phyloP scores from a whole-genome alignment of 2,797 vertebrate genomes.

The Apogon talboti region DNA sequence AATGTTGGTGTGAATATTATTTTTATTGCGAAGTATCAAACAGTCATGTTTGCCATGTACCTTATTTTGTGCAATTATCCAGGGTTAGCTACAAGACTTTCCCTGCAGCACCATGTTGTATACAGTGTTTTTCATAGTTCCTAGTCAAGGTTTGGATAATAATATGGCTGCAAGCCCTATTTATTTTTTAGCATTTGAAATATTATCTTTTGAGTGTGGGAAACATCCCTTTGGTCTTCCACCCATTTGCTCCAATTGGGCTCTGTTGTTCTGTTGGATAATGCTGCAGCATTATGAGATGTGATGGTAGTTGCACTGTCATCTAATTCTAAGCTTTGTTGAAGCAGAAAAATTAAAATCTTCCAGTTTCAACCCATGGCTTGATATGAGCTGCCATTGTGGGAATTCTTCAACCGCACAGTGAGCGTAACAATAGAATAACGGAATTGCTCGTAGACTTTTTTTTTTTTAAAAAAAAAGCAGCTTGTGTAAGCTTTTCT shows the following conservation, averaged over 20 bases:
- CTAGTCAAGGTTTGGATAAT: background rate
- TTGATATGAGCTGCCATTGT: slow-evolving; percentile 42
- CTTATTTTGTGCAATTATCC: no score
- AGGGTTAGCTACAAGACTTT: no score
- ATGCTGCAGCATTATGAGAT: slow-evolving; percentile 44
- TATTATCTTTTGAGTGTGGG: background rate
- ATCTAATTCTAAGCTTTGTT: slow-evolving; percentile 52
- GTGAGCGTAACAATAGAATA: slow-evolving; percentile 37
- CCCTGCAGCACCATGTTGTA: no score
- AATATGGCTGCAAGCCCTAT: no score
- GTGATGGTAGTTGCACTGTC: slow-evolving; percentile 44
- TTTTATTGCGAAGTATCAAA: no score
- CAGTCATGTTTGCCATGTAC: no score
- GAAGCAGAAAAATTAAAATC: slow-evolving; percentile 55
- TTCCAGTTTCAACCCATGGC: slow-evolving; percentile 22
- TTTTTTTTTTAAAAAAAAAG: slow-evolving; percentile 16
- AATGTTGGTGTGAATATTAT: no score
- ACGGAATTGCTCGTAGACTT: slow-evolving; percentile 32
- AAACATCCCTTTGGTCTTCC: background rate
- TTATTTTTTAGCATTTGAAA: background rate
- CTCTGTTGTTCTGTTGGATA: slow-evolving; percentile 3
- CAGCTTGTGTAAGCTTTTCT: slow-evolving; percentile 44
- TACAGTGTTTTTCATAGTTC: background rate
- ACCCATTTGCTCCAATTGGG: slow-evolving; percentile 6
- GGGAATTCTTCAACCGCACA: slow-evolving; percentile 54